phyloP scores from a whole-genome alignment of 37 sponge, comb jelly and placozoan genomes.

The Eunapius fragilis region DNA sequence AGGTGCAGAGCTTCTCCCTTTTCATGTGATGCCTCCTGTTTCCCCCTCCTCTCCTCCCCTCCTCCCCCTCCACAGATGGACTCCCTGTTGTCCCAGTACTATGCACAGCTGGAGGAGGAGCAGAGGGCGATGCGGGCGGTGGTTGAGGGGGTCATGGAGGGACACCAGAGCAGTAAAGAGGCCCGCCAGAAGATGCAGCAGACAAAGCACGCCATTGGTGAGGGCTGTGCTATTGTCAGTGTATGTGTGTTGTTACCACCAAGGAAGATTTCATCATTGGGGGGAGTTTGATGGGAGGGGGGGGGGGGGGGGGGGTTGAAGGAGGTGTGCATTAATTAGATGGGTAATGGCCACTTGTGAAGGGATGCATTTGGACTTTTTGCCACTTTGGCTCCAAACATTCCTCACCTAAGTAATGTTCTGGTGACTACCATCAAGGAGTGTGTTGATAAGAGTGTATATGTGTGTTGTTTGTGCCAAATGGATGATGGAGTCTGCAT shows the following conservation, averaged over 20 bases:
- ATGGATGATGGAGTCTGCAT: not conserved
- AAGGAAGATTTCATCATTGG: no score
- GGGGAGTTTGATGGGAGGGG: no score
- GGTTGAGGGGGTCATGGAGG: slow-evolving; percentile 80
- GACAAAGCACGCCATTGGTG: slow-evolving; percentile 90
- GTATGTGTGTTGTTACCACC: no score
- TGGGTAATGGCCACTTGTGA: no score
- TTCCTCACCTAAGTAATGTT: not conserved
- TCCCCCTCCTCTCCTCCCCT: not conserved
- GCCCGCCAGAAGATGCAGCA: slow-evolving; percentile 76
- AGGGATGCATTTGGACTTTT: no score
- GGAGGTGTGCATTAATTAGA: no score
- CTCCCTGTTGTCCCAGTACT: slow-evolving; percentile 77
- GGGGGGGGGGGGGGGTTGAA: no score
- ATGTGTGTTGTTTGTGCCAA: not conserved
- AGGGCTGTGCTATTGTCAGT: not conserved
- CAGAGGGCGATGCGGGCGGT: slow-evolving; percentile 76
- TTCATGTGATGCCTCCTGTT: not conserved
- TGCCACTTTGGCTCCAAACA: not conserved
- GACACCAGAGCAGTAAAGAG: slow-evolving; percentile 79
- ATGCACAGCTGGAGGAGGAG: slow-evolving; percentile 72
- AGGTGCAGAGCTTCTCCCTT: not conserved
- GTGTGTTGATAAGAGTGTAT: not conserved
- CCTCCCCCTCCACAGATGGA: slow-evolving; percentile 32
- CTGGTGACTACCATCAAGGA: not conserved